These are phyloP conservation scores for Pyxicephalus adspersus DNA, from an alignment of 2,113 vertebrate genomes.

Conservation along the genomic window DNA sequence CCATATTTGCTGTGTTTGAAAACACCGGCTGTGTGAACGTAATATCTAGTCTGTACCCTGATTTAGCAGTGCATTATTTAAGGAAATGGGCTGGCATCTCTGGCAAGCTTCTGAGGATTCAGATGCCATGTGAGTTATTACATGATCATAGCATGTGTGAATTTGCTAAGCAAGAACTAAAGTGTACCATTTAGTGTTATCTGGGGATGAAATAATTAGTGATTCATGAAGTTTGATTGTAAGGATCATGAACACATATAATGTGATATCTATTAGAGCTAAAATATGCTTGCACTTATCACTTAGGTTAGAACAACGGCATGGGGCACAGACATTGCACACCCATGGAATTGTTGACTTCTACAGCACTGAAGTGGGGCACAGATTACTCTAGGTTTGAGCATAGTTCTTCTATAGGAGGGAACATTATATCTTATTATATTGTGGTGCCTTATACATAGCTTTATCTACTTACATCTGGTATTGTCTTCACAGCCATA, in stretches of 20 bases:
- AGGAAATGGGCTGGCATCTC: background rate
- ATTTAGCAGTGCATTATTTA: background rate
- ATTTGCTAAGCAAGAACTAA: background rate
- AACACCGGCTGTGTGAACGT: background rate
- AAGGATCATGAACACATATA: background rate
- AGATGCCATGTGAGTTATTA: background rate
- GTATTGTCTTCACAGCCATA: no score
- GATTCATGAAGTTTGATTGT: background rate
- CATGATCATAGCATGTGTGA: background rate
- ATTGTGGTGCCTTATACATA: no score
- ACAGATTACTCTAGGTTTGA: no score
- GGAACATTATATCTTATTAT: no score
- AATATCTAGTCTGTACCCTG: background rate
- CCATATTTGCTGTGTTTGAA: background rate
- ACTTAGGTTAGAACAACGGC: no score
- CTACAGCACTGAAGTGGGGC: no score
- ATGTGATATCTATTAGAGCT: no score
- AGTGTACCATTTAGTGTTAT: background rate
- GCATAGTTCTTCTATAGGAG: no score
- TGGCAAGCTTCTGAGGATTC: background rate
- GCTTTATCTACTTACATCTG: no score
- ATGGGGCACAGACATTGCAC: no score
- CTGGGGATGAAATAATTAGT: background rate
- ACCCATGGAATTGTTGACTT: no score
- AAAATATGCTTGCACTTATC: no score